These are phyloP conservation scores for Calosoma granatense DNA, from an alignment of 1,140 invertebrate species.

Conservation along the genomic window DNA sequence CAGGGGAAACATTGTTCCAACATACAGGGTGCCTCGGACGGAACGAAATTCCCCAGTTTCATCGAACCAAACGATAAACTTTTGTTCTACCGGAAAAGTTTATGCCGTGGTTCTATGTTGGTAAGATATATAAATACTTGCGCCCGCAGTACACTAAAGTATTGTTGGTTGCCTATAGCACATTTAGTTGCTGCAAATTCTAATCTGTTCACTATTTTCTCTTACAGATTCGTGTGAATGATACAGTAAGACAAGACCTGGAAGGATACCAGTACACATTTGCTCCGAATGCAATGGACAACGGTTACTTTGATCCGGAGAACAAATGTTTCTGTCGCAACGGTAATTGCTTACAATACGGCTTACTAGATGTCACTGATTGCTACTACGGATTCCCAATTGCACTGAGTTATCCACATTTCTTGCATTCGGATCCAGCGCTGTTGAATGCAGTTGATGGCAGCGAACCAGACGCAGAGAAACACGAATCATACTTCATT, in stretches of 20 bases:
- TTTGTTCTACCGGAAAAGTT: conserved; percentile 69
- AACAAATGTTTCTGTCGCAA: conserved; percentile 69
- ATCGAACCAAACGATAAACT: conserved; percentile 56
- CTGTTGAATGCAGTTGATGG: conserved; percentile 60
- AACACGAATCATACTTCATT: conserved; percentile 60
- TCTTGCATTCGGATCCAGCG: conserved; percentile 58
- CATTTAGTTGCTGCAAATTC: no score
- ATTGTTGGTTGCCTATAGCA: not conserved
- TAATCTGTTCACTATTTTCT: no score
- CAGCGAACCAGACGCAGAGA: conserved; percentile 48
- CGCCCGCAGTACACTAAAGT: not conserved
- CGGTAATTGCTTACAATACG: conserved; percentile 55
- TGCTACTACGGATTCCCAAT: conserved; percentile 82
- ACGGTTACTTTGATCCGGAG: conserved; percentile 53
- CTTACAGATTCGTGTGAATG: conserved; percentile 47
- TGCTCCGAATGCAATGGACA: conserved; percentile 62
- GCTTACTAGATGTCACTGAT: conserved; percentile 64
- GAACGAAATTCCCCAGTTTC: conserved; percentile 68
- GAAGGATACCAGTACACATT: conserved; percentile 57
- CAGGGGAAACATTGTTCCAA: conserved; percentile 59
- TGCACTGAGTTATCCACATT: conserved; percentile 81
- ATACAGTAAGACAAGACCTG: conserved; percentile 45
- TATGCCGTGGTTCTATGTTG: conserved; percentile 64
- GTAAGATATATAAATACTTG: conserved; percentile 38
- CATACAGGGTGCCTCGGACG: conserved; percentile 70